Percentiles rank a stretch among this genome's conserved stretches.
These are phyloP conservation scores for Eleutherodactylus coqui DNA, from an alignment of 2,797 vertebrate genomes.

Conservation along the genomic window DNA sequence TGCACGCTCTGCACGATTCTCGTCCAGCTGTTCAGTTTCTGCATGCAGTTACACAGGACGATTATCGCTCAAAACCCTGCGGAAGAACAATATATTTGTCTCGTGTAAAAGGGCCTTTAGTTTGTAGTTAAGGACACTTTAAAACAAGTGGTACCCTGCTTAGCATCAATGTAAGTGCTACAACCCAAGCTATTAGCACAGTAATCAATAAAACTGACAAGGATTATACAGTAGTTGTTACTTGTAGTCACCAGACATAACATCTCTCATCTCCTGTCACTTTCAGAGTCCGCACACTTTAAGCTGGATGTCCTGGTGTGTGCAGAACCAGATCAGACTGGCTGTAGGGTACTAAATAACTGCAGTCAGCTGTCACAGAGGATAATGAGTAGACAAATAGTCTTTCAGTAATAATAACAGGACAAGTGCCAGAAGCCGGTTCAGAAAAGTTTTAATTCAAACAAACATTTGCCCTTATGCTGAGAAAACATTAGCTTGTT, in stretches of 20 bases:
- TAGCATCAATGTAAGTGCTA: not conserved
- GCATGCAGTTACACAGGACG: too few species aligned
- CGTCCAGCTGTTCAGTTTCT: too few species aligned
- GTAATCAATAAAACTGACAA: not conserved
- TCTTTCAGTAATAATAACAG: not conserved
- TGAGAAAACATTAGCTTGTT: too few species aligned
- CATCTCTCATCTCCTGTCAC: not conserved
- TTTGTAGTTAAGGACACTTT: not conserved
- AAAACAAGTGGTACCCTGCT: not conserved
- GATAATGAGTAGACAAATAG: slow-evolving; percentile 17
- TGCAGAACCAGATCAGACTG: slow-evolving; percentile 38
- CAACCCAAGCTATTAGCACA: not conserved
- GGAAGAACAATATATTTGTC: too few species aligned
- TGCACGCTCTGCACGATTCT: too few species aligned
- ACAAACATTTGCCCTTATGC: not conserved
- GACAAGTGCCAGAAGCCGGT: not conserved
- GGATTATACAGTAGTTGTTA: not conserved
- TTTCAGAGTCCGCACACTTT: slow-evolving; percentile 1
- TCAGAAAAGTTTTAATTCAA: not conserved
- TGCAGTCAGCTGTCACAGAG: slow-evolving; percentile 17
- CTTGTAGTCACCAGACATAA: not conserved
- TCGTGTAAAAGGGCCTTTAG: not conserved
- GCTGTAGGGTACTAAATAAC: slow-evolving; percentile 25
- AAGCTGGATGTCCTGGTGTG: slow-evolving; percentile 20
- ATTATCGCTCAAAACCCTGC: too few species aligned